Evolutionary conservation across 2,113 vertebrate genomes (phyloP).

Genomic region (Noctilio leporinus): DNA sequence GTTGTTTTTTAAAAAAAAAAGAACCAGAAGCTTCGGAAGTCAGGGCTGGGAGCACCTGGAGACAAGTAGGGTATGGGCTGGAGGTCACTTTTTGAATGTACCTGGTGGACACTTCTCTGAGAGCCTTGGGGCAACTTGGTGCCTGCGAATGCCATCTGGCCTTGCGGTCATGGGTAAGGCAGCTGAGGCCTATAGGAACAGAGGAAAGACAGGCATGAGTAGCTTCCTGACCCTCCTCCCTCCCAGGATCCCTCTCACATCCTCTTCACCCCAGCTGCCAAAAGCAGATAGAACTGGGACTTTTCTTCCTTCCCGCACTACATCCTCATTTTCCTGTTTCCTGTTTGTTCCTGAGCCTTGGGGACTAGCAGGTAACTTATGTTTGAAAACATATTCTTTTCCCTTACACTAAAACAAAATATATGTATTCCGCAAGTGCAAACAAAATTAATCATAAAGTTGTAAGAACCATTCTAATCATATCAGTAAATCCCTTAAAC

Average conservation of each 20-base stretch:
- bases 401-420: not conserved
- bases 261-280: not conserved
- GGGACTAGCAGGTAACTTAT: not conserved
- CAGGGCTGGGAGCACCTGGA: not conserved
- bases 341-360: not conserved
- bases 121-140: no score
- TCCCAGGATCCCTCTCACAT: not conserved
- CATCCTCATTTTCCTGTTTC: not conserved
- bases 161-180: fast-evolving
- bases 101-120: not conserved
- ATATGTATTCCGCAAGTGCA: not conserved
- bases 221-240: not conserved
- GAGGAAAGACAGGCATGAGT: not conserved
- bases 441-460: not conserved
- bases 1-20: no score
- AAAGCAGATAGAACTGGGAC: not conserved
- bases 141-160: no score
- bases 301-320: not conserved
- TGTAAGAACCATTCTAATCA: not conserved
- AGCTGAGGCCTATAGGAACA: not conserved
- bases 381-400: not conserved
- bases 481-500: not conserved
- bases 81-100: not conserved
- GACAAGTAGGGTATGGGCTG: not conserved
- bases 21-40: not conserved